These are phyloP conservation scores for Tiliacea citrago DNA, from an alignment of 2,888 invertebrate species.

Conservation along the genomic window DNA sequence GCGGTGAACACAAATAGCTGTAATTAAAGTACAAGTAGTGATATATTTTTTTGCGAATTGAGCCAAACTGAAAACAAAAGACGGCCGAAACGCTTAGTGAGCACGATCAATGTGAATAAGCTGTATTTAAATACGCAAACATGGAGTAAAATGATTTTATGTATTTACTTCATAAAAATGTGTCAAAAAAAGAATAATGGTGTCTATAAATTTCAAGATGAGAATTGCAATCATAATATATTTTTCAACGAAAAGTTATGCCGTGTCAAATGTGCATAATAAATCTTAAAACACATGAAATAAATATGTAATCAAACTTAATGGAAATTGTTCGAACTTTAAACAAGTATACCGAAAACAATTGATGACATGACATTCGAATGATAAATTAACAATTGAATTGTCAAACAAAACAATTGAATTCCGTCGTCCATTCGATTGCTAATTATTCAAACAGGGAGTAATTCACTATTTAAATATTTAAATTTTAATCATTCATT, in stretches of 20 bases:
- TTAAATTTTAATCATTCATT: conserved; percentile 77
- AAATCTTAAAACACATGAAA: conserved; percentile 53
- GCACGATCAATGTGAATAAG: conserved; percentile 66
- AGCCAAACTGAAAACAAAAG: conserved; percentile 73
- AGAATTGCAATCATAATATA: conserved; percentile 29
- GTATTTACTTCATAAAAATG: conserved; percentile 22
- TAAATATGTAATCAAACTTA: conserved; percentile 69
- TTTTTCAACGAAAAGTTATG: conserved; percentile 14
- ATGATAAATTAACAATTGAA: conserved; percentile 83
- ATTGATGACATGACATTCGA: conserved; percentile 74
- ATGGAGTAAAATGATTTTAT: conserved; percentile 28
- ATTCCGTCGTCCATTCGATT: conserved; percentile 74
- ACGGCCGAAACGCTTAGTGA: conserved; percentile 66
- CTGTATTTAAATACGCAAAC: conserved; percentile 35
- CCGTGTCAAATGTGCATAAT: conserved; percentile 29
- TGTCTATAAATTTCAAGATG: conserved; percentile 35
- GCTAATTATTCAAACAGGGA: conserved; percentile 81
- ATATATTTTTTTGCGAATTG: conserved; percentile 75
- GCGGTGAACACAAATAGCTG: conserved; percentile 85
- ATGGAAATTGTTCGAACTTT: conserved; percentile 69
- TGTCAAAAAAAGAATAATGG: conserved; percentile 25
- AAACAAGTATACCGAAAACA: conserved; percentile 73
- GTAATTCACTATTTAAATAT: conserved; percentile 80
- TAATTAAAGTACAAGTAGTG: conserved; percentile 82
- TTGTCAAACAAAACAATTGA: conserved; percentile 82